A percentile compares a stretch with the other conserved stretches of the same genome.
Conservation (phyloP, 2,888 invertebrate species). For the Folsomia manolachei region DNA sequence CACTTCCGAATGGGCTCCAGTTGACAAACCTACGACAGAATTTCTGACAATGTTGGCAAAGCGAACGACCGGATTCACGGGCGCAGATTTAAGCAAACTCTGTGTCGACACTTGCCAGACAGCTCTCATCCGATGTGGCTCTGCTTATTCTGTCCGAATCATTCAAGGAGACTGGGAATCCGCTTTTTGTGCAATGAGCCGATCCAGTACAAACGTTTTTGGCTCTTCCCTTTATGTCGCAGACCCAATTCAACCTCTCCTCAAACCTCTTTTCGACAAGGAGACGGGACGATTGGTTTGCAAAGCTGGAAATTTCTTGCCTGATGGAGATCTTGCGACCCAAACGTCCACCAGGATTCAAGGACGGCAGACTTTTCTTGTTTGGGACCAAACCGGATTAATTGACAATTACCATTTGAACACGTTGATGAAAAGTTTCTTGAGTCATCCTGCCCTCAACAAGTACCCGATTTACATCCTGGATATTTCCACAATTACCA, state of each 20-base stretch:
- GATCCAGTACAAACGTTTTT: background rate
- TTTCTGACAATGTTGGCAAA: slow-evolving; percentile 67
- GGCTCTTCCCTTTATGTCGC: background rate
- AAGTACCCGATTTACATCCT: slow-evolving; percentile 4
- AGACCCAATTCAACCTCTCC: background rate
- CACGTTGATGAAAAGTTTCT: background rate
- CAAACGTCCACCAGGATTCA: no score
- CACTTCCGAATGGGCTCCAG: slow-evolving; percentile 67
- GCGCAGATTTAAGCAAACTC: slow-evolving; percentile 82
- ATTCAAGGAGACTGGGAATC: background rate
- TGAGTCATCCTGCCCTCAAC: background rate
- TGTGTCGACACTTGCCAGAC: slow-evolving; percentile 70
- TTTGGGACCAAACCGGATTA: background rate
- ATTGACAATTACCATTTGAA: background rate
- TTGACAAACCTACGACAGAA: slow-evolving; percentile 58
- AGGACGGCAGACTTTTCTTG: background rate
- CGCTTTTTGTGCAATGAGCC: background rate
- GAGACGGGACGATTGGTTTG: background rate
- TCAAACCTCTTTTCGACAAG: background rate
- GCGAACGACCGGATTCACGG: slow-evolving; percentile 71
- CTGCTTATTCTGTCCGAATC: background rate
- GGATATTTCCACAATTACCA: background rate
- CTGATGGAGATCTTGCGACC: background rate
- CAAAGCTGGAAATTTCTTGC: background rate
- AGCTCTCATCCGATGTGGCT: background rate